Evolutionary conservation across 2,888 invertebrate genomes (phyloP).

Genomic region (Metopia argyrocephala): DNA sequence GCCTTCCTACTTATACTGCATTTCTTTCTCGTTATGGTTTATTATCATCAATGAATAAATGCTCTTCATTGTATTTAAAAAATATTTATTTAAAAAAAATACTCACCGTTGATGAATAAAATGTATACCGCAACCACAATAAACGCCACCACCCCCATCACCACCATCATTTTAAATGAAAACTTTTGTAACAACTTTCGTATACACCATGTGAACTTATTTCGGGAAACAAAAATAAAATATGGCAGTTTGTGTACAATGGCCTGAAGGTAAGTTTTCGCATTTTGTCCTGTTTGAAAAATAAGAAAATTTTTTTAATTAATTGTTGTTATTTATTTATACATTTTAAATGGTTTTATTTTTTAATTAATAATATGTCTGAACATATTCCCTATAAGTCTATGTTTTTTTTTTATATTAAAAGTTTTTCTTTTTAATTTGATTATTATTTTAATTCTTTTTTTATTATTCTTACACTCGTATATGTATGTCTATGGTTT

Average conservation of each 20-base stretch:
- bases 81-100: background rate
- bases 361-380: slow-evolving; percentile 13
- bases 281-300: slow-evolving; percentile 13
- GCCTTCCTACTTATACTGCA: background rate
- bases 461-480: slow-evolving; percentile 1
- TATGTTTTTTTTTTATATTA: slow-evolving; percentile 8
- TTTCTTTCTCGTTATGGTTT: slow-evolving; percentile 3
- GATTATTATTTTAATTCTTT: slow-evolving; percentile 19
- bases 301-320: slow-evolving; percentile 8
- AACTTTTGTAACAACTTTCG: slow-evolving; percentile 12
- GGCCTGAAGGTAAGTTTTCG: slow-evolving; percentile 89
- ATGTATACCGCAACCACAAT: background rate
- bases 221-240: background rate
- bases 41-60: slow-evolving; percentile 5
- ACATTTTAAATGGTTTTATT: slow-evolving; percentile 16
- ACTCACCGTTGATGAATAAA: background rate
- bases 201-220: background rate
- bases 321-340: slow-evolving; percentile 17
- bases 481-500: slow-evolving; percentile 52
- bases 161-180: slow-evolving; percentile 24
- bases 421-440: slow-evolving; percentile 13
- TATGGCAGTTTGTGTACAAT: slow-evolving; percentile 90
- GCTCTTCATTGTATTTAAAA: background rate
- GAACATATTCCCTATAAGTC: background rate
- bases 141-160: background rate